Base-by-base conservation (phyloP, 2,797 vertebrate species). In the Phoxinus dragarum region DNA sequence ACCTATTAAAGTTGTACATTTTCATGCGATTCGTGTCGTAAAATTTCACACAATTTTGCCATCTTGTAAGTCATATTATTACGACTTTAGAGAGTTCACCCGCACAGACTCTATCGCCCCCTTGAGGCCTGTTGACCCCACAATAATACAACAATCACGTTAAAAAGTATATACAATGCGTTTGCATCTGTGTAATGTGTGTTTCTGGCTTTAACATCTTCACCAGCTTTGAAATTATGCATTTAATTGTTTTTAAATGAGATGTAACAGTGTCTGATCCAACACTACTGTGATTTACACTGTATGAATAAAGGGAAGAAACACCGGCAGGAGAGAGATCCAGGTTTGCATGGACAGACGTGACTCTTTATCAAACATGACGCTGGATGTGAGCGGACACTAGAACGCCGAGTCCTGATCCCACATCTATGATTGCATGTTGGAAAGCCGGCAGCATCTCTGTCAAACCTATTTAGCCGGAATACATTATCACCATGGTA, bases 401-500 rank as follows among this genome's bases (percentile, higher is more conserved):
- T 6, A 23, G 16, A 34, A 21, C 27, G 8, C 36, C 42, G 10
- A 40, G 36, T n/a, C 49, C 38, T 27, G 23, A 74, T 47, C 40
- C 54, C 61, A 9, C 27, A 19, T 82, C 40, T 74, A 23, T 49
- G 71, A 59, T 34, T 59, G 54, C 6, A 9, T 61, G 80, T 71
- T 42, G 68, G 36, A 59, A 21, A 82, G 61, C 61, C 80, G n/a
- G 68, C 38, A 61, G 68, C 21, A 21, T 31, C 56, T 42, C 80
- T 73, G 80, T 73, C 80, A 61, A 36, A 72, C 10, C n/a, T 10
- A 16, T 73, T 64, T 83, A 66, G 19, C 49, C 34, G 12, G 54
- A 44, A 31, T 66, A 52, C 71, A 75, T 68, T 42, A 68, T 84
- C 73, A 67, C 82, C 82, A 75, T 77, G 73, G 72, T 67, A 84